Evolutionary conservation across 2,113 vertebrate species (phyloP).

Genomic region (Hippocampus zosterae): DNA sequence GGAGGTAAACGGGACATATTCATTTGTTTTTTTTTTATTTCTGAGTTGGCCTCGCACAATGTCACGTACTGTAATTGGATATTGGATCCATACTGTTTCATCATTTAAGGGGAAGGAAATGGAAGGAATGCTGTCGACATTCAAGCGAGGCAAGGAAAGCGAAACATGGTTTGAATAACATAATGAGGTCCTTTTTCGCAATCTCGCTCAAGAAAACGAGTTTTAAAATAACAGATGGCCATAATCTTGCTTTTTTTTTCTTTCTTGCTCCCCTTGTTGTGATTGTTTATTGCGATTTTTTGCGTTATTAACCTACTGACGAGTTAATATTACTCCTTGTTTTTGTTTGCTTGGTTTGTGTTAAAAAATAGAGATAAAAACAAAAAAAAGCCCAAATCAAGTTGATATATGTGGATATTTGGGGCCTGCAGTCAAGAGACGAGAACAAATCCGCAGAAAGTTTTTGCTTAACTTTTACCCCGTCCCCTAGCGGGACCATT

Average conservation of each 20-base stretch:
- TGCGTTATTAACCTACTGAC: not conserved
- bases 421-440: not conserved
- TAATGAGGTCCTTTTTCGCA: no score
- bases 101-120: not conserved
- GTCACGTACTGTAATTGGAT: not conserved
- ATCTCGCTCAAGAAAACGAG: not conserved
- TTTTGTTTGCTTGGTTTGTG: not conserved
- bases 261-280: no score
- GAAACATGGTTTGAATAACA: not conserved
- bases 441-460: slow-evolving; percentile 1
- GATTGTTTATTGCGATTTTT: no score
- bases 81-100: not conserved
- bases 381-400: not conserved
- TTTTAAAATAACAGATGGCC: not conserved
- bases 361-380: not conserved
- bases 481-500: slow-evolving; percentile 15
- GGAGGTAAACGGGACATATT: not conserved
- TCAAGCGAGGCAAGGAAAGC: not conserved
- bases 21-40: not conserved
- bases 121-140: not conserved
- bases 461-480: slow-evolving; percentile 16
- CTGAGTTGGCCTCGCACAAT: no score
- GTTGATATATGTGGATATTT: not conserved
- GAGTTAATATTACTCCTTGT: not conserved
- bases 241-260: not conserved